phyloP scores from a whole-genome alignment of 2,797 vertebrate genomes.

The Neomorphus geoffroyi region DNA sequence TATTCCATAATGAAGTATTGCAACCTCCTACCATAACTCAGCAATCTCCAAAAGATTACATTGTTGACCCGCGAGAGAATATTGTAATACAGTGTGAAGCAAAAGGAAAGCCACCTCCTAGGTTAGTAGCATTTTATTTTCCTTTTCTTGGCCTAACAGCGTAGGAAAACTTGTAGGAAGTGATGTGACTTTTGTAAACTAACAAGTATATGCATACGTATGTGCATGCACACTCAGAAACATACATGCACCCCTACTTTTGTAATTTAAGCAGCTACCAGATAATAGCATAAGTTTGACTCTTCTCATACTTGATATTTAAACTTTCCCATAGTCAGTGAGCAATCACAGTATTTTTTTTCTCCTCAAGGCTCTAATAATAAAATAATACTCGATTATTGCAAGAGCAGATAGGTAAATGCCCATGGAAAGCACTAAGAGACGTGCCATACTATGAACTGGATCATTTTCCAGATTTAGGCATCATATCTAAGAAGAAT shows the following conservation, averaged over 20 bases:
- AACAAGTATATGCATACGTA: not conserved
- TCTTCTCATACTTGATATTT: not conserved
- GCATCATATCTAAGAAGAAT: not conserved
- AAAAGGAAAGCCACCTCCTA: constrained; percentile 95
- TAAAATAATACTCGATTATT: not conserved
- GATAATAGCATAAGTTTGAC: not conserved
- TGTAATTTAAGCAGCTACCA: not conserved
- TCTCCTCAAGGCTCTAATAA: not conserved
- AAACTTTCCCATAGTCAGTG: not conserved
- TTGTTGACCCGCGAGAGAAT: constrained; percentile 95
- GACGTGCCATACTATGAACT: not conserved
- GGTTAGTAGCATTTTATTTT: constrained; percentile 76
- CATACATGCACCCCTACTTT: accelerated
- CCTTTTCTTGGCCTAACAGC: not conserved
- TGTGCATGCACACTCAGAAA: not conserved
- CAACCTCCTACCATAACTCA: constrained; percentile 95
- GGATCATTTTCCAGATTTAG: not conserved
- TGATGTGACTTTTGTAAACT: not conserved
- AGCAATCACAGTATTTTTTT: not conserved
- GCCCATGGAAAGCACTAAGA: not conserved
- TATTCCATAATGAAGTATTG: constrained; percentile 82
- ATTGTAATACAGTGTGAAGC: constrained; percentile 95
- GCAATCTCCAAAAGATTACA: constrained; percentile 96
- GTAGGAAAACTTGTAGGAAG: not conserved
- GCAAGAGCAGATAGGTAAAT: not conserved